Evolutionary conservation across 2,888 invertebrate species (phyloP), one percentile per base, ranked within the genome.

Genomic region (Tetragonula carbonaria): DNA sequence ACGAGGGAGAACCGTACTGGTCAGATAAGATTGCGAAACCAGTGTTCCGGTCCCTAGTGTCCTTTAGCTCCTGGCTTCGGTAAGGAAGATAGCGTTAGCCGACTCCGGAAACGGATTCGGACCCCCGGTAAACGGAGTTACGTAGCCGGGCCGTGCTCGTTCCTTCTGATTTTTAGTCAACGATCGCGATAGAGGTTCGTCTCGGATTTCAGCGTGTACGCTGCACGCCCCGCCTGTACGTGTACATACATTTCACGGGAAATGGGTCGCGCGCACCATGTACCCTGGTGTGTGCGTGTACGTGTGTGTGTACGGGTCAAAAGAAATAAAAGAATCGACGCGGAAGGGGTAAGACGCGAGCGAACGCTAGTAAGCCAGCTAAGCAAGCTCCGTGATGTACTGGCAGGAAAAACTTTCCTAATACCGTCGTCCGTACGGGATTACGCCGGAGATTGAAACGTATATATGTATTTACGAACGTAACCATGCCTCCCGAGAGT

Each of bases 361-460:
- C 51, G 78, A 65, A 85, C 87, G 80, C 80, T 83, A 86, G 83
- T 87, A 90, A 91, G 92, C 89, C 88, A 77, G 88, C 86, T 87
- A 85, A 88, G 89, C 84, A 88, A 91, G 87, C 88, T 81, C 82
- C 88, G 90, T 92, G 93, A 93, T 91, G 91, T 91, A 93, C 90
- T 76, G 86, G 88, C 76, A 84, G 87, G 91, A 91, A 88, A 93
- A 94, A 94, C 93, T 94, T 94, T 94, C 93, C 93, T 94, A 94
- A 94, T 94, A 94, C 93, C 92, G 88, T 90, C 91, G 91, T 87
- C 92, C 89, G 91, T 92, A 88, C 89, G 87, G 93, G 94, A 93
- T 93, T 94, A 93, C 93, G 88, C 87, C 83, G 88, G 88, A 92
- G 92, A 94, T 94, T 93, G 93, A 92, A 94, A 93, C 91, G 92